Base-by-base conservation (phyloP, 1,140 invertebrate genomes). In the Mylabris phalerata region DNA sequence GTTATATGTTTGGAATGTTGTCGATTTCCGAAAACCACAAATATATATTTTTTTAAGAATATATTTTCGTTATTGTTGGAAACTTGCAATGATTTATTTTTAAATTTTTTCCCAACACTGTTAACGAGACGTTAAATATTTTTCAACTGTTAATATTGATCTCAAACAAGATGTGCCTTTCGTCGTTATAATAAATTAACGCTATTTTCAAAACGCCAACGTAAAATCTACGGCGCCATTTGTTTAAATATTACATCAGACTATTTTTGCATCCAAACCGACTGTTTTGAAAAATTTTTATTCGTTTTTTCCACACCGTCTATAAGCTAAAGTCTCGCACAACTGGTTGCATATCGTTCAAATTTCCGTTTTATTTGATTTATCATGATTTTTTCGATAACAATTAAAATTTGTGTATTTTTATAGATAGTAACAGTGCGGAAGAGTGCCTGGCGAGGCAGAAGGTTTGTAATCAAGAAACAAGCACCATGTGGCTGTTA, bases 401-500 rank as follows among this genome's bases (percentile, higher is more conserved):
- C 2, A 24, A 13, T 45, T 45, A 24, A 45, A 7, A 9, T 27
- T 63, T 51, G 55, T 54, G 19, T 19, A 32, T 60, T 54, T n/a
- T 70, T 70, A 19, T 62, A 70, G 68, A 68, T 55, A 60, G 57
- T 44, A 54, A 42, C 9, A 64, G 50, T 40, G 60, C 57, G 9
- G 62, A 67, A 60, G 68, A 70, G 55, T 67, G 65, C 56, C 49
- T 70, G 42, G 61, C 50, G 7, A 64, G 60, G 52, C 67, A 69
- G 43, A 51, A 62, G 25, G 58, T 70, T 27, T n/a, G 19, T 38
- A 59, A 55, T 48, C 57, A 62, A 54, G 59, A 65, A 50, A 50
- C 55, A 47, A 65, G 56, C 54, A 66, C 64, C 6, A 70, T 70
- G 68, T 70, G 68, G 68, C 63, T 70, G 19, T 51, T 70, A 48